These are phyloP conservation scores for Leptogaster cylindrica DNA, from an alignment of 2,888 invertebrate genomes.

Conservation along the genomic window DNA sequence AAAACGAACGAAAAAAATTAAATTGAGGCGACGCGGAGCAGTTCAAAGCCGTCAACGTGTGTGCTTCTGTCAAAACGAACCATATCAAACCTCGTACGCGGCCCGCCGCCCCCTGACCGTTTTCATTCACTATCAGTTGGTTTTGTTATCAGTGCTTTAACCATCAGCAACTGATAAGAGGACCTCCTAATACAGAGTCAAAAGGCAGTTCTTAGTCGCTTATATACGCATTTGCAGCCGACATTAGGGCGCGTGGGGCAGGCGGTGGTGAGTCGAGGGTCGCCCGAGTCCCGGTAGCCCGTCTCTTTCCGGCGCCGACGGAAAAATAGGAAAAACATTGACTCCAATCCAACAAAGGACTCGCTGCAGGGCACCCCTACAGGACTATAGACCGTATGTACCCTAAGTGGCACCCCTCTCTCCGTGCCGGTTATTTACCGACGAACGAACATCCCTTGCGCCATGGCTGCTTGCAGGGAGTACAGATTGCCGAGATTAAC, in stretches of 20 bases:
- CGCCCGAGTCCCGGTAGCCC: not conserved
- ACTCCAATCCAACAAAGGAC: slow-evolving; percentile 16
- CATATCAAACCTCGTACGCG: slow-evolving; percentile 28
- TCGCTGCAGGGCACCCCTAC: not conserved
- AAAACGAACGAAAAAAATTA: slow-evolving; percentile 12
- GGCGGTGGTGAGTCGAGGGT: not conserved
- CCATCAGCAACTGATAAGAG: slow-evolving; percentile 47
- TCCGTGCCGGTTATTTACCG: slow-evolving; percentile 30
- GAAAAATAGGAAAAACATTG: slow-evolving; percentile 46
- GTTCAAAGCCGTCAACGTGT: slow-evolving; percentile 39
- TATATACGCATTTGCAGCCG: slow-evolving; percentile 37
- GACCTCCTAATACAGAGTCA: slow-evolving; percentile 42
- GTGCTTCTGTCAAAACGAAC: slow-evolving; percentile 33
- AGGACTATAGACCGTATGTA: not conserved
- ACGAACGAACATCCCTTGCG: not conserved
- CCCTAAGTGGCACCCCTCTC: not conserved
- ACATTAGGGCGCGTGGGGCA: not conserved
- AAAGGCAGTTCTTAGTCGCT: slow-evolving; percentile 42
- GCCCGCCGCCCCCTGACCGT: not conserved
- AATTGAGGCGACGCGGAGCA: slow-evolving; percentile 19
- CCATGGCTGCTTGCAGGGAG: not conserved
- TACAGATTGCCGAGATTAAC: not conserved
- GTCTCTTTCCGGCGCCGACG: not conserved
- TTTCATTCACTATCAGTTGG: slow-evolving; percentile 39
- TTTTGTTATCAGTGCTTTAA: slow-evolving; percentile 44